These are phyloP conservation scores for Thymallus thymallus DNA, from an alignment of 2,113 vertebrate genomes.

Conservation along the genomic window DNA sequence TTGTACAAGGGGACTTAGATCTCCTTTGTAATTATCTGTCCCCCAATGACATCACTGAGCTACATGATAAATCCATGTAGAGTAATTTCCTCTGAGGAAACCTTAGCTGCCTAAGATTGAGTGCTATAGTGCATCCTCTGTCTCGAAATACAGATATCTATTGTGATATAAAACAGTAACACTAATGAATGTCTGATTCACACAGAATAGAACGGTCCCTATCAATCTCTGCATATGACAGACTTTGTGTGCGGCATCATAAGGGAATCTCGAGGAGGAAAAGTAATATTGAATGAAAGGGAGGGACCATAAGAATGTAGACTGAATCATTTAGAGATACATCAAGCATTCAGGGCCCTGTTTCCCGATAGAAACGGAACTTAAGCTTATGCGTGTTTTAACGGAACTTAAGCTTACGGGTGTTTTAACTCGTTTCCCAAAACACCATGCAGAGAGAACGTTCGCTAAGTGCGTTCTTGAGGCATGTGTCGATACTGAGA, in stretches of 20 bases:
- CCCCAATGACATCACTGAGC: constrained; percentile 49
- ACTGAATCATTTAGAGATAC: constrained; percentile 57
- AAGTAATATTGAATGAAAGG: constrained; percentile 26
- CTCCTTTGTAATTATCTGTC: constrained; percentile 56
- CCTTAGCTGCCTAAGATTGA: constrained; percentile 42
- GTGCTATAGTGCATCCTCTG: constrained; percentile 27
- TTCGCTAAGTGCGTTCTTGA: too few relatives aligned
- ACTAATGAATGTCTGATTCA: constrained; percentile 27
- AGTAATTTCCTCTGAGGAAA: constrained; percentile 53
- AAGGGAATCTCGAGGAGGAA: constrained; percentile 11
- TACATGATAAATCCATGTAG: constrained; percentile 45
- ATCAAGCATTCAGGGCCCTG: constrained; percentile 45
- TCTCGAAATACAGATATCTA: constrained; percentile 29
- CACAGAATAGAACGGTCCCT: constrained; percentile 31
- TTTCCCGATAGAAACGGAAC: too few relatives aligned
- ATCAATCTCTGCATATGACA: constrained; percentile 32
- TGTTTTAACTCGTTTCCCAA: too few relatives aligned
- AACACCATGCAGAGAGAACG: too few relatives aligned
- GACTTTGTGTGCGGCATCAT: background rate
- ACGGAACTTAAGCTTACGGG: too few relatives aligned
- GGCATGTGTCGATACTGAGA: too few relatives aligned
- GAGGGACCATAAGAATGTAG: constrained; percentile 17
- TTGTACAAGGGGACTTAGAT: constrained; percentile 39
- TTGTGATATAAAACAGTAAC: constrained; percentile 21
- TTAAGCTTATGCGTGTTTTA: too few relatives aligned